Evolutionary conservation across 2,797 vertebrate species (phyloP).

Genomic region (Crypturellus tataupa): DNA sequence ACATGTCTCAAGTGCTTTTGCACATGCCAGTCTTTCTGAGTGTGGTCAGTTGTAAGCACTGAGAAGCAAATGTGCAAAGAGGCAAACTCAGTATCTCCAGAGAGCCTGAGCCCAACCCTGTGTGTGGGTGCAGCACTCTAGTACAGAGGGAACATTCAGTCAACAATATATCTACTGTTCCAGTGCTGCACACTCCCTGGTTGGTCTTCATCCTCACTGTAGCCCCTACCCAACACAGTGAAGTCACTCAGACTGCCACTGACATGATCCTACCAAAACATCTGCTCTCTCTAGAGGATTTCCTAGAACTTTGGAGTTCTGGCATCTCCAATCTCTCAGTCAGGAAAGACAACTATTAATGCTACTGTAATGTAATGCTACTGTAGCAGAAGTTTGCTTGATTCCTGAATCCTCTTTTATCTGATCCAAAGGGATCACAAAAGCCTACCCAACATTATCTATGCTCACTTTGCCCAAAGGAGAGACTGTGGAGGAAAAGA

Average conservation of each 20-base stretch:
- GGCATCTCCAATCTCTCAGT: background rate
- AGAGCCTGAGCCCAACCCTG: background rate
- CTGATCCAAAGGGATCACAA: background rate
- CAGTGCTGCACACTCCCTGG: background rate
- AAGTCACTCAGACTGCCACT: background rate
- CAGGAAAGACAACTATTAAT: background rate
- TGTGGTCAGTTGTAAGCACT: background rate
- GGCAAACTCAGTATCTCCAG: background rate
- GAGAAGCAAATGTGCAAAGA: background rate
- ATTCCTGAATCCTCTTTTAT: background rate
- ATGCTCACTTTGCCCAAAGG: background rate
- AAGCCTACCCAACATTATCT: background rate
- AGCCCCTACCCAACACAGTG: background rate
- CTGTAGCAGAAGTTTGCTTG: background rate
- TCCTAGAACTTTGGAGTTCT: background rate
- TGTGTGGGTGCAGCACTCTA: background rate
- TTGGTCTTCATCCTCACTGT: background rate
- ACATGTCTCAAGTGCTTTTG: background rate
- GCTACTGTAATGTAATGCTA: background rate
- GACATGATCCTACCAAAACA: background rate
- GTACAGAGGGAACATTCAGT: background rate
- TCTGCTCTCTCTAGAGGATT: background rate
- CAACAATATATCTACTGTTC: background rate
- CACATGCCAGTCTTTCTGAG: background rate
- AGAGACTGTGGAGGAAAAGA: background rate